A percentile compares a stretch with the other conserved stretches of the same genome.
Conservation (phyloP, 2,888 invertebrate genomes). For the Eilema griseolum region DNA sequence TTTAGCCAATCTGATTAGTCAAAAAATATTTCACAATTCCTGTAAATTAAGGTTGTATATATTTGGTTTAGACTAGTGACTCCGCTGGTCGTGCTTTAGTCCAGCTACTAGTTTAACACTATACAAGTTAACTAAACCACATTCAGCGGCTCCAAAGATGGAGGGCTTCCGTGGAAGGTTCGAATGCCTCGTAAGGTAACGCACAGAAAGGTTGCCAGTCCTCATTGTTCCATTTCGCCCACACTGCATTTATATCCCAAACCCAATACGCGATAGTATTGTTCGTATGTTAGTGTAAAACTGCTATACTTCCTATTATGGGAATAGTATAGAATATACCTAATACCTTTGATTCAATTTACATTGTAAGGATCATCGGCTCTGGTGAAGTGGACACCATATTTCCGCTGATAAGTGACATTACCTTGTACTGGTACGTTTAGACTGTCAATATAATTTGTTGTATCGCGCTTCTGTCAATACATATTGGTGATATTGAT, state of each 20-base stretch:
- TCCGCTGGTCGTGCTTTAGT: not conserved
- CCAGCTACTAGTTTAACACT: not conserved
- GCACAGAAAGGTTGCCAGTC: conserved; percentile 25
- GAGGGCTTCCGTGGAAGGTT: conserved; percentile 18
- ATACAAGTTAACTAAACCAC: conserved; percentile 19
- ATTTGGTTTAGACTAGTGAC: too few species aligned
- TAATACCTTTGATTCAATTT: not conserved
- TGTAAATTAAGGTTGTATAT: too few species aligned
- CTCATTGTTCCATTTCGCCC: conserved; percentile 48
- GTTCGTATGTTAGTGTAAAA: conserved; percentile 51
- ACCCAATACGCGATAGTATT: conserved; percentile 37
- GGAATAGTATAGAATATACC: conserved; percentile 20
- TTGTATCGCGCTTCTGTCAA: too few species aligned
- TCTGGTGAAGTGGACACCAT: not conserved
- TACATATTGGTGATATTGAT: too few species aligned
- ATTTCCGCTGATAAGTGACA: not conserved
- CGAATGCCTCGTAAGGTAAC: conserved; percentile 25
- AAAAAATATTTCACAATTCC: not conserved
- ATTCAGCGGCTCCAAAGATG: conserved; percentile 24
- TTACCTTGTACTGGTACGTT: too few species aligned
- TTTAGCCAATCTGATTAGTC: too few species aligned
- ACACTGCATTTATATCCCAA: conserved; percentile 44
- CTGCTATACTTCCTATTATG: conserved; percentile 43
- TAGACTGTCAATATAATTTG: too few species aligned
- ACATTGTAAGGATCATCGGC: not conserved